phyloP scores from a whole-genome alignment of 92 coral and sea anemone genomes.

The Zoanthus sansibaricus region DNA sequence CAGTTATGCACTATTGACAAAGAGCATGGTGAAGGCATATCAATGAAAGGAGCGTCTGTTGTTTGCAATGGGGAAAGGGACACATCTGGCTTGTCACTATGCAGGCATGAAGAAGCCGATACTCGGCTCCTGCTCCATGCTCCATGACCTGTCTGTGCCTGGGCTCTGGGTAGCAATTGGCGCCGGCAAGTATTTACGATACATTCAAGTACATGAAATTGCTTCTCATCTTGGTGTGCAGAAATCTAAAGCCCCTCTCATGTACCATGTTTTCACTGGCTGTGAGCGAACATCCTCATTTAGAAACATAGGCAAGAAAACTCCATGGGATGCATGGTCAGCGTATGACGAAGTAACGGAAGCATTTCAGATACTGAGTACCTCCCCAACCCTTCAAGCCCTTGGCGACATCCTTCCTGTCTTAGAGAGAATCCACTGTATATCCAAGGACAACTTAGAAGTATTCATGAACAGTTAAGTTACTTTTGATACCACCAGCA shows the following conservation, averaged over 20 bases:
- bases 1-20: too few relatives aligned
- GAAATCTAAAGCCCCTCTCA: constrained; percentile 63
- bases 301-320: constrained; percentile 66
- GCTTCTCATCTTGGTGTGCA: constrained; percentile 45
- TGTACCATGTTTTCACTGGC: constrained; percentile 71
- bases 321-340: constrained; percentile 54
- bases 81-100: constrained; percentile 33
- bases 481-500: too few relatives aligned
- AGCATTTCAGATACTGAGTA: constrained; percentile 34
- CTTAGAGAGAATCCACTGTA: constrained; percentile 14
- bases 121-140: neutral
- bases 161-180: constrained; percentile 77
- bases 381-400: constrained; percentile 18
- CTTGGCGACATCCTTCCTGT: constrained; percentile 45
- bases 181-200: constrained; percentile 65
- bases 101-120: constrained; percentile 42
- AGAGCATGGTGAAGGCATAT: constrained; percentile 13
- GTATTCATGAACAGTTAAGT: too few relatives aligned
- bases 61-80: constrained; percentile 32
- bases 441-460: too few relatives aligned
- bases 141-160: constrained; percentile 44
- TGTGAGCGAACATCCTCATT: constrained; percentile 74
- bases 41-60: constrained; percentile 40
- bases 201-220: constrained; percentile 59
- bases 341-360: constrained; percentile 50